Evolutionary conservation across 2,888 invertebrate species (phyloP), one percentile per base, ranked within the genome.

Genomic region (Platerodrilus igneus): DNA sequence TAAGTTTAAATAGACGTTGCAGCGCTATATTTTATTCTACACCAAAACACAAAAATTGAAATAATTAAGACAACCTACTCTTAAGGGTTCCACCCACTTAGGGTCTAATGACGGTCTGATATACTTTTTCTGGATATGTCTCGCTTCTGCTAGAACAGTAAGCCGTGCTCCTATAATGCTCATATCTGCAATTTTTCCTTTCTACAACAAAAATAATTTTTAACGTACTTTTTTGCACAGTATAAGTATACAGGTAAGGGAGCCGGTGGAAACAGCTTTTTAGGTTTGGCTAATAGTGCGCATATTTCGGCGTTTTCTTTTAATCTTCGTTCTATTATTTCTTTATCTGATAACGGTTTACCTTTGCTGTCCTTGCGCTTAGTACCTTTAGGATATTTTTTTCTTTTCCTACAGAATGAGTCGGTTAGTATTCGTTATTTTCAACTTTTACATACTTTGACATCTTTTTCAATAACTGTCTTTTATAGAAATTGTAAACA

Each of bases 231-330:
- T 32, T 27, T 26, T 30, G 23, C 31, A 33, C 16, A 31, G 9
- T 11, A 9, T 20, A 31, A 22, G 25, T 15, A 48, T 55, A 55
- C 55, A 25, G 38, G 25, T 22, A 41, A 27, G 20, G 46, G 50
- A 16, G 34, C 23, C 4, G 55, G 57, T 14, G 10, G 5, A 22
- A 29, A 38, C 2, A 49, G 19, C 15, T 39, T 45, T 38, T 64
- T 68, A 0, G 66, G 69, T 15, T 48, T 47, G 1, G 70, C 52
- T 19, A 63, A 36, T 3, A 55, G 52, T 4, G 43, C 48, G 0
- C 64, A 40, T 41, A 61, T 57, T 13, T 51, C 57, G 1, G 39
- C 49, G 19, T 63, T 59, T 2, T 36, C 48, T n/a, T 55, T 47
- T 56, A 41, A 16, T 5, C 25, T 35, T 14, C 47, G 46, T 22